These are phyloP conservation scores for Peromyscus nudipes DNA, from an alignment of 2,797 vertebrate species.

Conservation along the genomic window DNA sequence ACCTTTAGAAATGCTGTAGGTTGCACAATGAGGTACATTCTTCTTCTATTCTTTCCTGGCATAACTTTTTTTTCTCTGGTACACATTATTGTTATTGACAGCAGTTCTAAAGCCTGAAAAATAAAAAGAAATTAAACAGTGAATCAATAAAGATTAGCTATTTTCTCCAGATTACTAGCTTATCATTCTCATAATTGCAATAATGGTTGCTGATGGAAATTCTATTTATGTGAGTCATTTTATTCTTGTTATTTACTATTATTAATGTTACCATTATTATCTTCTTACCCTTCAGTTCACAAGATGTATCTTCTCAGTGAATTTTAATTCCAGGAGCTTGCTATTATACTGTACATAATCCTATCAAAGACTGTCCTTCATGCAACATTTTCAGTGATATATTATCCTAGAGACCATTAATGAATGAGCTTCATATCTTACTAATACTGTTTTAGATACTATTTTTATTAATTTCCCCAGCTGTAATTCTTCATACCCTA, in stretches of 20 bases:
- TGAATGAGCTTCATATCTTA: conserved; percentile 95
- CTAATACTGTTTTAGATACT: conserved; percentile 95
- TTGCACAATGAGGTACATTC: conserved; percentile 77
- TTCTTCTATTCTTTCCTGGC: conserved; percentile 71
- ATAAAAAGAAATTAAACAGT: conserved; percentile 88
- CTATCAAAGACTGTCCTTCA: conserved; percentile 96
- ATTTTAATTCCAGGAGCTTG: conserved; percentile 96
- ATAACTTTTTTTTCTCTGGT: conserved; percentile 77
- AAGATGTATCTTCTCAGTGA: conserved; percentile 92
- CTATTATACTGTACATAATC: conserved; percentile 95
- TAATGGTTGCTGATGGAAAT: conserved; percentile 92
- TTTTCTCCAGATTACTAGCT: conserved; percentile 95
- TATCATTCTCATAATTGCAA: conserved; percentile 92
- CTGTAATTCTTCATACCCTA: conserved; percentile 89
- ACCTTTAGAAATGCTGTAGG: conserved; percentile 78
- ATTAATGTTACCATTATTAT: conserved; percentile 92
- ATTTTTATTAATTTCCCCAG: conserved; percentile 95
- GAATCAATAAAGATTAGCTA: conserved; percentile 95
- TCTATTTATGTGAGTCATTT: conserved; percentile 95
- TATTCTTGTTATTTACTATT: conserved; percentile 95
- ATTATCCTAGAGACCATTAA: conserved; percentile 94
- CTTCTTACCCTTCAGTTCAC: conserved; percentile 91
- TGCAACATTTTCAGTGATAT: conserved; percentile 95
- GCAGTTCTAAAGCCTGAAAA: conserved; percentile 85
- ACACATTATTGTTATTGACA: conserved; percentile 89